A percentile compares a stretch with the other conserved stretches of the same genome.
Evolutionary conservation across 2,113 vertebrate species (phyloP).

Genomic region (Bucco capensis): DNA sequence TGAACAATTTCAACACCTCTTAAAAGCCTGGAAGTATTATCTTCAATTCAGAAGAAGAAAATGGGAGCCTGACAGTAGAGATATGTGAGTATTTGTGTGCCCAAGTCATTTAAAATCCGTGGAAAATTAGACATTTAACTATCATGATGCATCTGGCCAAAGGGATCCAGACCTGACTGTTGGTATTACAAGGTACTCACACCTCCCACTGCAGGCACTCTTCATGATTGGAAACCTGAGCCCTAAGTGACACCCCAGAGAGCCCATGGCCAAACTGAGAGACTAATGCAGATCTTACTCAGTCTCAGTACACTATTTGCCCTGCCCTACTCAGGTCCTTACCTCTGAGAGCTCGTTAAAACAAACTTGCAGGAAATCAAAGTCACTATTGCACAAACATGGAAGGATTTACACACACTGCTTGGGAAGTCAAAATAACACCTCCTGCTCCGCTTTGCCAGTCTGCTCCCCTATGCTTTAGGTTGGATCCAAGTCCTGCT

Average conservation of each 20-base stretch:
- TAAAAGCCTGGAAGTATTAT: neutral
- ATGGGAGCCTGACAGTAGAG: neutral
- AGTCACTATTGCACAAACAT: neutral
- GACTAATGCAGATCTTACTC: slow-evolving; percentile 1
- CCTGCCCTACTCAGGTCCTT: neutral
- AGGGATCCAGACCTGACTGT: neutral
- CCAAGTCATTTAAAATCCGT: neutral
- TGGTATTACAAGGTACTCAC: neutral
- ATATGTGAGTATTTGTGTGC: neutral
- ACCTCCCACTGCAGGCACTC: neutral
- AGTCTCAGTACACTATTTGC: neutral
- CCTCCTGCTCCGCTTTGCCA: slow-evolving; percentile 1
- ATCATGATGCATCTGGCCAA: neutral
- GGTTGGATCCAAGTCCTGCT: neutral
- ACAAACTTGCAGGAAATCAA: slow-evolving; percentile 54
- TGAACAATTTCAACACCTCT: neutral
- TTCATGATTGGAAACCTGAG: slow-evolving; percentile 12
- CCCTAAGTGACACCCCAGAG: slow-evolving; percentile 32
- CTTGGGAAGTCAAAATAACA: slow-evolving; percentile 50
- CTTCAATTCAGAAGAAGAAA: neutral
- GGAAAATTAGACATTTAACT: neutral
- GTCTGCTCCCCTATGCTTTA: neutral
- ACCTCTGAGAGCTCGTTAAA: slow-evolving; percentile 41
- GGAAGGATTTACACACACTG: slow-evolving; percentile 44
- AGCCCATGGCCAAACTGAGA: neutral